Evolutionary conservation across 2,797 vertebrate genomes (phyloP).

Genomic region (Micrastur ruficollis): DNA sequence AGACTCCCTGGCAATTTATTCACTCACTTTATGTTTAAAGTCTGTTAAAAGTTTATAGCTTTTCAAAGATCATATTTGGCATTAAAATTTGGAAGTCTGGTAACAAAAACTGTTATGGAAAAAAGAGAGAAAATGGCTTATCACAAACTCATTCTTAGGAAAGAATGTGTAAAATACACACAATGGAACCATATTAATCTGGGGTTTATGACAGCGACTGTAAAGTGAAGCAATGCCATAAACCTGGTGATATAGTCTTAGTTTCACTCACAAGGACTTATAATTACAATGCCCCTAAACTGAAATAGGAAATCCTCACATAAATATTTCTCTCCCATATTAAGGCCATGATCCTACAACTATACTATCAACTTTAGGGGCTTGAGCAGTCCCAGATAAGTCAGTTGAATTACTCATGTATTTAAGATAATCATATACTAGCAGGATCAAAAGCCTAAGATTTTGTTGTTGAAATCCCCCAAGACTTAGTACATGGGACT

Average conservation of each 20-base stretch:
- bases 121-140: constrained; percentile 55
- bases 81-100: constrained; percentile 68
- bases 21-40: constrained; percentile 62
- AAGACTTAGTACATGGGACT: not conserved
- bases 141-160: constrained; percentile 54
- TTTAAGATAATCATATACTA: not conserved
- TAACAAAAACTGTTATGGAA: constrained; percentile 39
- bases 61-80: constrained; percentile 69
- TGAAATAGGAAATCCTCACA: not conserved
- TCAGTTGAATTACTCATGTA: not conserved
- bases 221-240: constrained; percentile 54
- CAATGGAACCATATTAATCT: constrained; percentile 56
- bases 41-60: constrained; percentile 73
- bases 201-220: constrained; percentile 37
- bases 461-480: not conserved
- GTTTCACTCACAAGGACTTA: constrained; percentile 37
- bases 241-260: constrained; percentile 40
- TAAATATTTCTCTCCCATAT: not conserved
- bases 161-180: constrained; percentile 45
- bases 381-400: not conserved
- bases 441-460: not conserved
- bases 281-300: not conserved
- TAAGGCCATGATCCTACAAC: not conserved
- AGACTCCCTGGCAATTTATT: constrained; percentile 61
- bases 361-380: not conserved